Percentiles rank a stretch among this genome's conserved stretches.
Evolutionary conservation across 2,888 invertebrate species (phyloP).

Genomic region (Schizaphis graminum): DNA sequence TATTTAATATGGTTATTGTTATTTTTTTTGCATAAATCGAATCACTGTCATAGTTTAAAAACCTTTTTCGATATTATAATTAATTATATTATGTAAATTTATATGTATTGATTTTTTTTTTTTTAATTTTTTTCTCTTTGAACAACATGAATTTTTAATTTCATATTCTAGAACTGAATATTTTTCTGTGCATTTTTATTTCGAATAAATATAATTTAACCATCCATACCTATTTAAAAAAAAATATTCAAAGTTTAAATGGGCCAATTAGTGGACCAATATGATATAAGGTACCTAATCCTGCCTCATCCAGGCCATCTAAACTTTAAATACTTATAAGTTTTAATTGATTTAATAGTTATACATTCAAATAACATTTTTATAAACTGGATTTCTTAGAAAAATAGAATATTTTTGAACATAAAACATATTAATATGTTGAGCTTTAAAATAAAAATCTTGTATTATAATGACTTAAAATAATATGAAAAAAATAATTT

Average conservation of each 20-base stretch:
- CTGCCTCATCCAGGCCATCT: not conserved
- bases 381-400: not conserved
- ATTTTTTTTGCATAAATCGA: not conserved
- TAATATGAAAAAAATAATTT: not conserved
- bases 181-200: not conserved
- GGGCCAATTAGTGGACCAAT: not conserved
- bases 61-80: not conserved
- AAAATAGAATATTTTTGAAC: not conserved
- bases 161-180: not conserved
- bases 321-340: not conserved
- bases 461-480: not conserved
- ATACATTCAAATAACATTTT: not conserved
- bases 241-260: not conserved
- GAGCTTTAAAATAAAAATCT: not conserved
- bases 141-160: not conserved
- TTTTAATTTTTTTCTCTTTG: not conserved
- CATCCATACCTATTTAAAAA: not conserved
- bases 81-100: not conserved
- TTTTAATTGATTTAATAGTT: not conserved
- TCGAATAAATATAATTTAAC: not conserved
- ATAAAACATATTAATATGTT: not conserved
- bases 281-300: not conserved
- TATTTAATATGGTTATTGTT: not conserved
- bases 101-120: not conserved
- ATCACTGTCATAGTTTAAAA: not conserved